Evolutionary conservation across 2,888 invertebrate species (phyloP), one percentile per base, ranked within the genome.

Genomic region (Lepidocyrtinus sp.): DNA sequence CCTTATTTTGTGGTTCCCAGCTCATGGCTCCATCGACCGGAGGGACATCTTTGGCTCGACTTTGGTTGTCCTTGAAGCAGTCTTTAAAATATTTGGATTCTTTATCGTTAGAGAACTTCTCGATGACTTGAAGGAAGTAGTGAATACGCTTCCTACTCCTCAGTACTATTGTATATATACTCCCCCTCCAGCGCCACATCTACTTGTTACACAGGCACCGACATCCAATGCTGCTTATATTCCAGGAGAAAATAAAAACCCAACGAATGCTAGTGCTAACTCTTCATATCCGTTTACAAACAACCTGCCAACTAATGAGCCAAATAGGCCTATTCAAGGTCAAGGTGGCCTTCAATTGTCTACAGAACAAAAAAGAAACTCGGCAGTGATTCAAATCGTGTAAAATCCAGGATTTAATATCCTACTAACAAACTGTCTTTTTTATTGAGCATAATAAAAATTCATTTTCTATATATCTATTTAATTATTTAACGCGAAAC

Each of bases 131-230:
- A 70, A 72, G 27, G 25, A n/a, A 15, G 12, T 71, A 3, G 21
- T 75, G 15, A 63, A 55, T 26, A 17, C 45, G 9, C 45, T 64
- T 36, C 75, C 81, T 15, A 0, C 67, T n/a, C 71, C 65, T 2
- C 81, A 81, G 1, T 81, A 45, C n/a, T 81, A 81, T 46, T 71
- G 55, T 26, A 64, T 81, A 45, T 80, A 80, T 36, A 27, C 63
- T 1, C 67, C 72, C 1, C 62, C 72, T 0, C 59, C 22, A 45
- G 22, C 36, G 17, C 17, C 21, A 12, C 1, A 55, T 25, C 45
- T 27, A n/a, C n/a, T n/a, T n/a, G n/a, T n/a, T n/a, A n/a, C 67
- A 27, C 9, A 17, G 15, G 12, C 27, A 7, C 21, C 21, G 7
- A 2, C 2, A 19, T 2, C 17, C 3, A 59, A 17, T 12, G 59